Evolutionary conservation across 2,888 invertebrate species (phyloP).

Genomic region (Dendrolimus houi): DNA sequence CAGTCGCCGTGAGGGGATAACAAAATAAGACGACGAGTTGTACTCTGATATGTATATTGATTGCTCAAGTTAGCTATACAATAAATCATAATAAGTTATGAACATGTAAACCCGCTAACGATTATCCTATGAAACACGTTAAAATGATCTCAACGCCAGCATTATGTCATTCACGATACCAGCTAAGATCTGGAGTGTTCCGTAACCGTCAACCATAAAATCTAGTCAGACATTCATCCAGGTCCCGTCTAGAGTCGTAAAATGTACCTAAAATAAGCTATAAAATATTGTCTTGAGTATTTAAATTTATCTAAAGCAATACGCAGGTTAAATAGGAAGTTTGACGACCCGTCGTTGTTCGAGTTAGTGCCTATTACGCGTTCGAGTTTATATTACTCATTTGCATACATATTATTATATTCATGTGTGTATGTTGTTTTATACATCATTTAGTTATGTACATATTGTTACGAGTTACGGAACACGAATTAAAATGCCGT

Average conservation of each 20-base stretch:
- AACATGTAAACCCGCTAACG: too few relatives aligned
- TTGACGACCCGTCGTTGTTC: slow-evolving; percentile 8
- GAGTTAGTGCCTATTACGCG: background rate
- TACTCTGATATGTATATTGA: too few relatives aligned
- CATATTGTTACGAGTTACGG: too few relatives aligned
- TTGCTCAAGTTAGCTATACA: too few relatives aligned
- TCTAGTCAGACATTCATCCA: slow-evolving; percentile 61
- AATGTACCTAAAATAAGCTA: slow-evolving; percentile 70
- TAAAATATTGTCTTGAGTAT: slow-evolving; percentile 71
- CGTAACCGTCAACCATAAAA: slow-evolving; percentile 43
- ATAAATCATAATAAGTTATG: too few relatives aligned
- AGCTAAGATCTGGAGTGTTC: slow-evolving; percentile 9
- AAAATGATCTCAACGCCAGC: slow-evolving; percentile 17
- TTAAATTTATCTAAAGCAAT: slow-evolving; percentile 62
- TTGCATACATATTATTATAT: too few relatives aligned
- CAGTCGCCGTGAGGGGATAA: too few relatives aligned
- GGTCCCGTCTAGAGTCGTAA: slow-evolving; percentile 65
- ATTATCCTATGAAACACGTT: slow-evolving; percentile 12
- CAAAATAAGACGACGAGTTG: too few relatives aligned
- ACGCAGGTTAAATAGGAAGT: slow-evolving; percentile 35
- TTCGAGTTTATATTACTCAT: background rate
- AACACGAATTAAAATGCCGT: too few relatives aligned
- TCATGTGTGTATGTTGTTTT: too few relatives aligned
- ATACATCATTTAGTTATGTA: too few relatives aligned
- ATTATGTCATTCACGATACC: background rate